A percentile compares a stretch with the other conserved stretches of the same genome.
These are phyloP conservation scores for Gobio occitaniae DNA, from an alignment of 2,797 vertebrate genomes.

Conservation along the genomic window DNA sequence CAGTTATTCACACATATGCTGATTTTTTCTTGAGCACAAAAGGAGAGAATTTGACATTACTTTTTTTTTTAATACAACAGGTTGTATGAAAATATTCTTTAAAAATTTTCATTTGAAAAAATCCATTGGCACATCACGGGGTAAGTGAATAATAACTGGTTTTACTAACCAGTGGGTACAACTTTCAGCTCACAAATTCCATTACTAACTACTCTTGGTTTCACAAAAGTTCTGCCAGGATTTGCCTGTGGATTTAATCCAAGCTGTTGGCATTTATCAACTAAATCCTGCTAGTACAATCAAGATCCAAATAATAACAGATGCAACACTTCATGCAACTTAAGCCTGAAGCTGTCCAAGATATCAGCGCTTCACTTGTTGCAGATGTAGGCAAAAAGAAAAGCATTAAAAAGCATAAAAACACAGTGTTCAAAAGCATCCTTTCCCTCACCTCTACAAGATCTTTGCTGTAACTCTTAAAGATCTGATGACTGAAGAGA, in stretches of 20 bases:
- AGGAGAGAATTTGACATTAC: background rate
- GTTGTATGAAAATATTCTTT: background rate
- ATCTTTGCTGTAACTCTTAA: background rate
- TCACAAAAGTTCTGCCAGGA: background rate
- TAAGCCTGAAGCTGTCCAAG: background rate
- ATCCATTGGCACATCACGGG: background rate
- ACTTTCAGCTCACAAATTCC: background rate
- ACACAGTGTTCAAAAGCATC: background rate
- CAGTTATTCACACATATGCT: background rate
- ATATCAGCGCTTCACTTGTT: background rate
- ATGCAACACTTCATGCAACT: background rate
- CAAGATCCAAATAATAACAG: slow-evolving; percentile 3
- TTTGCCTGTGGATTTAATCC: slow-evolving; percentile 10
- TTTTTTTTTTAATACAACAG: background rate
- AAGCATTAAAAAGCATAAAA: background rate
- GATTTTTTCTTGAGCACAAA: background rate
- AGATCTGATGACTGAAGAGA: background rate
- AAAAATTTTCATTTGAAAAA: background rate
- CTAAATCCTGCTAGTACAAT: slow-evolving; percentile 7
- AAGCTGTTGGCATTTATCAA: slow-evolving; percentile 4
- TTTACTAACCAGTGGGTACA: background rate
- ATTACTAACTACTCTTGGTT: background rate
- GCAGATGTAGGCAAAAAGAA: background rate
- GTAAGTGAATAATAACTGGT: background rate
- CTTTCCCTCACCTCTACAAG: background rate